Percentiles rank a stretch among this genome's conserved stretches.
Conservation (phyloP, 1,140 invertebrate genomes). For the Berghia stephanieae region DNA sequence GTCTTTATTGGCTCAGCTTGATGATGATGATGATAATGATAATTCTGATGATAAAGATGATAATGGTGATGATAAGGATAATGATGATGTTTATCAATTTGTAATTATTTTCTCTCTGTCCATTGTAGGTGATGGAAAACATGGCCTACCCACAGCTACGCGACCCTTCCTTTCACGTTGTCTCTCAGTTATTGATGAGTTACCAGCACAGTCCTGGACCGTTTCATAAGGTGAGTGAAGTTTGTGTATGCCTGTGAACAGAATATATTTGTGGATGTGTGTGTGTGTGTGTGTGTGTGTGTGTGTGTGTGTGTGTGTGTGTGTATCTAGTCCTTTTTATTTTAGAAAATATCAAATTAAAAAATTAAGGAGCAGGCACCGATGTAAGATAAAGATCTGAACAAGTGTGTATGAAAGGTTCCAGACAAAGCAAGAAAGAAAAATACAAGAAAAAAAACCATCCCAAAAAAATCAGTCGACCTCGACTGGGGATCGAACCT, state of each 20-base stretch:
- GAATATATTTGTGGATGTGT: background rate
- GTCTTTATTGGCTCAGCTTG: no score
- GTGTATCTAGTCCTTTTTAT: background rate
- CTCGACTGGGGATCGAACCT: no score
- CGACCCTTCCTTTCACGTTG: constrained; percentile 49
- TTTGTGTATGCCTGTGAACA: background rate
- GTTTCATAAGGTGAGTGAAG: constrained; percentile 60
- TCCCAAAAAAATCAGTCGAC: no score
- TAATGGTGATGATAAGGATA: background rate
- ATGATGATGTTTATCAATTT: background rate
- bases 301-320: background rate
- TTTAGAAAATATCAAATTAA: no score
- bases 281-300: background rate
- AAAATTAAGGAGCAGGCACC: no score
- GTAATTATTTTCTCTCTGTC: constrained; percentile 28
- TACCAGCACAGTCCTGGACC: constrained; percentile 62
- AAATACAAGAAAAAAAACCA: no score
- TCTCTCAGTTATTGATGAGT: constrained; percentile 58
- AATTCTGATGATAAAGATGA: background rate
- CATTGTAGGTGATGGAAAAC: constrained; percentile 58
- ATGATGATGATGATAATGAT: no score
- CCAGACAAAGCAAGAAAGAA: no score
- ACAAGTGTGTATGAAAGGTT: no score
- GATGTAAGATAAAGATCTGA: no score
- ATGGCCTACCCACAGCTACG: constrained; percentile 46